Base-by-base conservation (phyloP, 2,888 invertebrate genomes). In the Athalia cordata region DNA sequence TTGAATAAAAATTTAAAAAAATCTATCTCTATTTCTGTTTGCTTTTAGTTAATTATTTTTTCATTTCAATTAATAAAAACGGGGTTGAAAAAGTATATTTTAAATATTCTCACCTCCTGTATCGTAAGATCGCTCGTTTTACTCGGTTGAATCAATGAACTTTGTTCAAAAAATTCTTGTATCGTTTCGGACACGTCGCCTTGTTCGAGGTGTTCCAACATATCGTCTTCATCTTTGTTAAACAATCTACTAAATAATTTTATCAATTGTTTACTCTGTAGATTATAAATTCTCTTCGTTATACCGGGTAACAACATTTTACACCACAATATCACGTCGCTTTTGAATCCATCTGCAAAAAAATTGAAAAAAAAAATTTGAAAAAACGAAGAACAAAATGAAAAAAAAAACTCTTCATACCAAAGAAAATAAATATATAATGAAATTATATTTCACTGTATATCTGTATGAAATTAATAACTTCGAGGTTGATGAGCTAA, bases 171-270 rank as follows among this genome's bases (percentile, higher is more conserved):
- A 89, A 95, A 97, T 77, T 92, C 90, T 81, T 94, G 92, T 52
- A 98, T 93, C 0, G 98, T 98, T 86, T 97, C 95, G 0, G 97
- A 96, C 2, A 98, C 94, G 90, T 99, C 98, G 0, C 98, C 97
- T 87, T 96, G 93, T 86, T 98, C 97, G 82, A 98, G 92, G 90
- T 97, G 94, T 82, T 95, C 94, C 7, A 96, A 90, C 97, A 99
- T 98, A 66, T 94, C 95, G 83, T 95, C 94, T 80, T 94, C 94
- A 89, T 95, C 94, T 0, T 92, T 92, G 3, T 91, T 90, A 82
- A 98, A 95, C 79, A 98, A 93, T 90, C 93, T 93, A 66, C 97
- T 95, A 88, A 97, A 98, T 65, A 98, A 90, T 90, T 98, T 98
- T 0, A 97, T 92, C 77, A 99, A 91, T 87, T 98, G 97, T 89